Conservation (phyloP, 2,888 invertebrate species). For the Scrobipalpa costella region DNA sequence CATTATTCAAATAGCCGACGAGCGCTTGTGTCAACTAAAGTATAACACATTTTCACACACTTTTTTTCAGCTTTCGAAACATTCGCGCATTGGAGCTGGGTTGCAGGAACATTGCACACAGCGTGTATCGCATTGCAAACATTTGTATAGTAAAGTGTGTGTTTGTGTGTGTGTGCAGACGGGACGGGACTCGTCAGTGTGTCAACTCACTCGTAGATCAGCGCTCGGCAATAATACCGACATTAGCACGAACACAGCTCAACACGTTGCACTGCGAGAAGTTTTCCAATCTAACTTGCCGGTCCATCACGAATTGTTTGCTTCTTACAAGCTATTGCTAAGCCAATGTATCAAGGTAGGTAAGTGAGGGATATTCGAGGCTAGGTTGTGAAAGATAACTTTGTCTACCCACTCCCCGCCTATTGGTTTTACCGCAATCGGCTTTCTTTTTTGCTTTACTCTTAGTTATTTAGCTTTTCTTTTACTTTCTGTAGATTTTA, state of each 20-base stretch:
- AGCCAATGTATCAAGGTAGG: slow-evolving; percentile 43
- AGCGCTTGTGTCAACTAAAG: slow-evolving; percentile 14
- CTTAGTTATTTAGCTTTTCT: no score
- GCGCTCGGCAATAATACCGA: slow-evolving; percentile 43
- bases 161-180: neutral
- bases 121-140: slow-evolving; percentile 16
- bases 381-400: neutral
- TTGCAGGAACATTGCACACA: neutral
- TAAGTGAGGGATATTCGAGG: slow-evolving; percentile 39
- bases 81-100: slow-evolving; percentile 15
- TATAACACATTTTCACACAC: slow-evolving; percentile 17
- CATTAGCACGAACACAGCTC: slow-evolving; percentile 53
- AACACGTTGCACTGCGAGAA: slow-evolving; percentile 59
- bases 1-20: slow-evolving; percentile 1
- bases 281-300: slow-evolving; percentile 75
- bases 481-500: no score
- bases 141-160: slow-evolving; percentile 29
- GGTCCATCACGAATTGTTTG: slow-evolving; percentile 62
- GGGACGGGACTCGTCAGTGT: neutral
- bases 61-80: slow-evolving; percentile 12
- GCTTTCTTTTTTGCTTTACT: neutral
- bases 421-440: neutral
- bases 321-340: slow-evolving; percentile 55
- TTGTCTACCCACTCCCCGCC: neutral
- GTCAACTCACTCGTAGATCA: slow-evolving; percentile 12